These are phyloP conservation scores for Lasioglossum marginatum DNA, from an alignment of 2,888 invertebrate genomes.

Conservation along the genomic window DNA sequence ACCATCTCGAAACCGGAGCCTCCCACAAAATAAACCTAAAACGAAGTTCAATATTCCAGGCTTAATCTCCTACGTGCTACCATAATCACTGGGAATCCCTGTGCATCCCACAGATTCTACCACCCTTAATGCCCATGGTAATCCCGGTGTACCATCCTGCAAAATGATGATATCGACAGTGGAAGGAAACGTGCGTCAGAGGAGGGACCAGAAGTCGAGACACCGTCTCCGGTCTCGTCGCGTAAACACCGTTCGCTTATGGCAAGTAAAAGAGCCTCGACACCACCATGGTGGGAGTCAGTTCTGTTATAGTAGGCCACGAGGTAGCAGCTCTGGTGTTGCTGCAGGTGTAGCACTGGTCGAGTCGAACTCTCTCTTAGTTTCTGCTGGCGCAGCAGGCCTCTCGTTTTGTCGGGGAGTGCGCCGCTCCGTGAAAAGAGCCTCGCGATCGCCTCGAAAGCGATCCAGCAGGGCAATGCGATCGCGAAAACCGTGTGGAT, in stretches of 20 bases:
- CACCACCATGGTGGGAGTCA: conserved; percentile 80
- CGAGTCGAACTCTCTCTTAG: conserved; percentile 80
- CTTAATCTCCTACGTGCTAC: too few relatives aligned
- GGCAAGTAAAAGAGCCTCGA: conserved; percentile 78
- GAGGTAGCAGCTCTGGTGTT: conserved; percentile 80
- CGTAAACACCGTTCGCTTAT: conserved; percentile 77
- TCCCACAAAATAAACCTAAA: background rate
- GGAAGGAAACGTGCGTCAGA: background rate
- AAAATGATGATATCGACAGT: background rate
- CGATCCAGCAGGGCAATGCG: conserved; percentile 39
- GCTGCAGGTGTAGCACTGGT: conserved; percentile 70
- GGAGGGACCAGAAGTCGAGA: conserved; percentile 21
- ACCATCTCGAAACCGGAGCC: background rate
- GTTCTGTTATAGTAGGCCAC: conserved; percentile 85
- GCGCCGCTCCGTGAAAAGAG: conserved; percentile 49
- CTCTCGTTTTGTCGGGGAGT: conserved; percentile 52
- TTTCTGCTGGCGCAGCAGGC: conserved; percentile 56
- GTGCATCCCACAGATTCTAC: background rate
- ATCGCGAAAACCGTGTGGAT: conserved; percentile 26
- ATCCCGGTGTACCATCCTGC: background rate
- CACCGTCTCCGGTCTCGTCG: conserved; percentile 38
- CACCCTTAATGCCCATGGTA: background rate
- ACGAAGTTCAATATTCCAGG: too few relatives aligned
- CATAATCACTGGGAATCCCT: background rate
- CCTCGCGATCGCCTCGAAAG: conserved; percentile 43